Percentiles rank a stretch among this genome's conserved stretches.
Evolutionary conservation across 2,888 invertebrate genomes (phyloP).

Genomic region (Muscina levida): DNA sequence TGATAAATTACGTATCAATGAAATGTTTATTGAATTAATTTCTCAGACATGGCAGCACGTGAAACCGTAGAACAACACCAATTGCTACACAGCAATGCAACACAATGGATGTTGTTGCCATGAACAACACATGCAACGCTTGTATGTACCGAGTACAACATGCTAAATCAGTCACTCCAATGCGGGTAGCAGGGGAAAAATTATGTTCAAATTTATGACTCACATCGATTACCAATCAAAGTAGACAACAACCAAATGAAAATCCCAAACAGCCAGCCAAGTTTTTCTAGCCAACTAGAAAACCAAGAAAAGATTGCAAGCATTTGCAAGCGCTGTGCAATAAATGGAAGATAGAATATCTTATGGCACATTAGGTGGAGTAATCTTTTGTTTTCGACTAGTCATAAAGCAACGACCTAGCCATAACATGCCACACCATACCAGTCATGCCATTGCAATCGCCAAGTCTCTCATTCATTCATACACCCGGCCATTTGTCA

Average conservation of each 20-base stretch:
- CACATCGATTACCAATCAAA: slow-evolving; percentile 65
- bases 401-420: slow-evolving; percentile 27
- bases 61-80: slow-evolving; percentile 52
- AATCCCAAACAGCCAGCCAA: slow-evolving; percentile 1
- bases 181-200: background rate
- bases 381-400: slow-evolving; percentile 52
- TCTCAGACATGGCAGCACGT: slow-evolving; percentile 66
- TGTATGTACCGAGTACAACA: slow-evolving; percentile 8
- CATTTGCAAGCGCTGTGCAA: slow-evolving; percentile 56
- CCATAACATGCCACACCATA: slow-evolving; percentile 32
- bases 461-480: slow-evolving; percentile 47
- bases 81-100: background rate
- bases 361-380: slow-evolving; percentile 54
- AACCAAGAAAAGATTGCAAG: slow-evolving; percentile 45
- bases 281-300: background rate
- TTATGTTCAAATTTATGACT: slow-evolving; percentile 63
- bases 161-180: slow-evolving; percentile 50
- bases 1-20: slow-evolving; percentile 69
- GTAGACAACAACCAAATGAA: slow-evolving; percentile 33
- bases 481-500: slow-evolving; percentile 61
- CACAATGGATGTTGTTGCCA: background rate
- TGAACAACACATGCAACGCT: background rate
- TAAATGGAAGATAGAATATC: slow-evolving; percentile 47
- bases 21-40: slow-evolving; percentile 69
- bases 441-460: slow-evolving; percentile 9